Percentiles rank a stretch among this genome's conserved stretches.
Conservation (phyloP, 53 echinoderm and acorn worm species). For the Hippasteria phrygiana region DNA sequence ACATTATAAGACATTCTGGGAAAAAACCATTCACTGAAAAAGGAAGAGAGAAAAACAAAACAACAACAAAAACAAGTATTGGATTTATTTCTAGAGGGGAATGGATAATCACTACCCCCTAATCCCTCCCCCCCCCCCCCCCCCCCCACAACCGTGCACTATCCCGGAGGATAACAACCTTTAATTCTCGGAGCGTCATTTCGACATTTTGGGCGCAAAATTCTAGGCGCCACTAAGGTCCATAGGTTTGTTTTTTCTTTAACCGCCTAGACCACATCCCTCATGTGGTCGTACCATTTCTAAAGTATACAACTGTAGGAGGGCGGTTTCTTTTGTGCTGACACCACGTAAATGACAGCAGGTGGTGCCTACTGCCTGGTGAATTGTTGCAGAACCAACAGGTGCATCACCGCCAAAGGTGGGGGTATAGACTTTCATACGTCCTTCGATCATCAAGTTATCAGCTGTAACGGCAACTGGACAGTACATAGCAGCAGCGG, state of each 20-base stretch:
- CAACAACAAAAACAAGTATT: no score
- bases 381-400: not conserved
- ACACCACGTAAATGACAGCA: conserved; percentile 25
- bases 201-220: conserved; percentile 3
- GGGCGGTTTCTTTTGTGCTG: conserved; percentile 44
- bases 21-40: no score
- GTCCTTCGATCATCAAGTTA: not conserved
- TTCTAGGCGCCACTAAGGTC: not conserved
- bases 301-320: not conserved
- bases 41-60: no score
- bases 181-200: no score
- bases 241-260: not conserved
- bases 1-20: no score
- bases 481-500: no score
- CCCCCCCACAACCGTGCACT: no score
- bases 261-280: conserved; percentile 12
- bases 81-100: no score
- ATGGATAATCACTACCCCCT: no score
- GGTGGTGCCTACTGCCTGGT: not conserved
- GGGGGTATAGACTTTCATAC: not conserved
- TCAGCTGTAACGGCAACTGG: not conserved
- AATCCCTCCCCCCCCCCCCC: no score
- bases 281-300: conserved; percentile 5
- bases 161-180: no score
- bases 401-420: not conserved